A percentile compares a stretch with the other conserved stretches of the same genome.
phyloP scores from a whole-genome alignment of 2,888 invertebrate genomes.

The Esperia sulphurella region DNA sequence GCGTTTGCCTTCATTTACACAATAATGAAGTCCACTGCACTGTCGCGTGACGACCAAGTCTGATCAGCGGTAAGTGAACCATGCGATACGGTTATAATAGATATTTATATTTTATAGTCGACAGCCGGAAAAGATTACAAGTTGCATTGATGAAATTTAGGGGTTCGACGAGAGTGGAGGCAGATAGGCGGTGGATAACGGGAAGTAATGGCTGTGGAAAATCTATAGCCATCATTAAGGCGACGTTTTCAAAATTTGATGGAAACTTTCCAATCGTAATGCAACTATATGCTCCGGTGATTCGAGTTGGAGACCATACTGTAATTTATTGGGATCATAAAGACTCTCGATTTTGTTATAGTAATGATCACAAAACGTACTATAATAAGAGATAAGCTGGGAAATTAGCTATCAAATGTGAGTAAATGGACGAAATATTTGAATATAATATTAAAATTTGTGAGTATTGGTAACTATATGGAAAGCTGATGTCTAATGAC shows the following conservation, averaged over 20 bases:
- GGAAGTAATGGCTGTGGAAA: slow-evolving; percentile 21
- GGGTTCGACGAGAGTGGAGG: slow-evolving; percentile 35
- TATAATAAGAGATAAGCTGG: too few relatives aligned
- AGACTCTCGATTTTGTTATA: not conserved
- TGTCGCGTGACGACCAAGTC: slow-evolving; percentile 24
- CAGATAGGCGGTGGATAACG: slow-evolving; percentile 23
- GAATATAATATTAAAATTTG: too few relatives aligned
- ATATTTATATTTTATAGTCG: slow-evolving; percentile 43
- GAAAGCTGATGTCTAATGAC: too few relatives aligned
- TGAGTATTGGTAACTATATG: too few relatives aligned
- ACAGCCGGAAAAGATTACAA: slow-evolving; percentile 54
- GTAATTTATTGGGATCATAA: not conserved
- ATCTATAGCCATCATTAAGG: slow-evolving; percentile 16
- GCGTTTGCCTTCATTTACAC: not conserved
- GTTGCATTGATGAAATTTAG: slow-evolving; percentile 46
- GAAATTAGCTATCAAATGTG: too few relatives aligned
- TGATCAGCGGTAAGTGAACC: slow-evolving; percentile 14
- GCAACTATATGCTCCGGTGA: slow-evolving; percentile 4
- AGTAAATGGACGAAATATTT: too few relatives aligned
- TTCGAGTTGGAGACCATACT: not conserved
- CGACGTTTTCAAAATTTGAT: slow-evolving; percentile 10
- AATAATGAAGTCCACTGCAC: slow-evolving; percentile 18
- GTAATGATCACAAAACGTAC: not conserved
- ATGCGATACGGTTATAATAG: slow-evolving; percentile 36
- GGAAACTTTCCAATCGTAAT: slow-evolving; percentile 12